Evolutionary conservation across 2,888 invertebrate genomes (phyloP).

Genomic region (Orthosia cruda): DNA sequence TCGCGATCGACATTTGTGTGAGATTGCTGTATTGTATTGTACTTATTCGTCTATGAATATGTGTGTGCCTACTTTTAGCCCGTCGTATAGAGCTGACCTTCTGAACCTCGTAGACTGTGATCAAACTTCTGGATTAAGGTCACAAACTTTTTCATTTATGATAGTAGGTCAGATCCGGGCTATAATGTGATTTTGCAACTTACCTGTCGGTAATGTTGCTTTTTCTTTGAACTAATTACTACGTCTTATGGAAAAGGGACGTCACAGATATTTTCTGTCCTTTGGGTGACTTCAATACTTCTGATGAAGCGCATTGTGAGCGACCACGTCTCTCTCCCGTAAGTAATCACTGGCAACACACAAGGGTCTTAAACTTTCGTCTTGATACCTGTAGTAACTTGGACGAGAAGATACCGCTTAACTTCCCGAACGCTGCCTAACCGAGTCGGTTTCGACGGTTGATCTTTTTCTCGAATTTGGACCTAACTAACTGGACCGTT

Average conservation of each 20-base stretch:
- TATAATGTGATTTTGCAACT: constrained; percentile 45
- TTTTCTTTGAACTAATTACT: constrained; percentile 43
- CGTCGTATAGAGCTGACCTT: neutral
- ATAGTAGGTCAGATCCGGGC: constrained; percentile 46
- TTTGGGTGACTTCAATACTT: too few species aligned
- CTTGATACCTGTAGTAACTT: too few species aligned
- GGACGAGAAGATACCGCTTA: too few species aligned
- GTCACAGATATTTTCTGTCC: constrained; percentile 2
- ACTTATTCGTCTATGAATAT: neutral
- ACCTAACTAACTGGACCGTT: too few species aligned
- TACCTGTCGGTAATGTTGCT: constrained; percentile 56
- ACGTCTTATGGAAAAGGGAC: neutral
- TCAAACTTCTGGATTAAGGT: constrained; percentile 54
- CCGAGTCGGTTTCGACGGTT: too few species aligned
- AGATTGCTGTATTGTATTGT: neutral
- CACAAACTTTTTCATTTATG: constrained; percentile 63
- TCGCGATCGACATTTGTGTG: neutral
- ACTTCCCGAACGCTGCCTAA: too few species aligned
- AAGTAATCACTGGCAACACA: too few species aligned
- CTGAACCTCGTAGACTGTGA: constrained; percentile 1
- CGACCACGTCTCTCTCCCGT: too few species aligned
- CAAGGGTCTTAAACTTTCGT: too few species aligned
- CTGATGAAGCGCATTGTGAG: too few species aligned
- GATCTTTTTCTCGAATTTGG: too few species aligned
- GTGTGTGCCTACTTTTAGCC: neutral